Conservation (phyloP, 2,113 vertebrate genomes). For the Sardina pilchardus region DNA sequence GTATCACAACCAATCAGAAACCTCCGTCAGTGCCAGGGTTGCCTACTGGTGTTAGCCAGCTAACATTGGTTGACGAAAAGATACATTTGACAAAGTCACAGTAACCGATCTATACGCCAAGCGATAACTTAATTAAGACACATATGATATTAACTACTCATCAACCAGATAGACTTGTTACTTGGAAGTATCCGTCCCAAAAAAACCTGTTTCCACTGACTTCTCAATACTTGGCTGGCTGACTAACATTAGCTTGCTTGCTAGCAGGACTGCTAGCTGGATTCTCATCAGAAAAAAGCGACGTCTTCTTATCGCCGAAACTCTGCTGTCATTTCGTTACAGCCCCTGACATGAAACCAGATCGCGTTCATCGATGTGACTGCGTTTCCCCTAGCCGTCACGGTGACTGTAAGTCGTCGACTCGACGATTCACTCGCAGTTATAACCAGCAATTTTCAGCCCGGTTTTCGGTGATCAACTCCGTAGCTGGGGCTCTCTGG, state of each 20-base stretch:
- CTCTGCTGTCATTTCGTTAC: conserved; percentile 7
- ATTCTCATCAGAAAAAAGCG: conserved; percentile 55
- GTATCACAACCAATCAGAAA: conserved; percentile 48
- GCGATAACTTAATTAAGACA: neutral
- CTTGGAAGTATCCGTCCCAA: neutral
- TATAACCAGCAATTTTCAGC: conserved; percentile 42
- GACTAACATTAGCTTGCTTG: conserved; percentile 28
- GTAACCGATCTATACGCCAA: neutral
- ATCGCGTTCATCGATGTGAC: neutral
- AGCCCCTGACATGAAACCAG: neutral
- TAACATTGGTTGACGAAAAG: conserved; percentile 40
- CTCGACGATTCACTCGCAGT: conserved; percentile 4
- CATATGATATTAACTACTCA: neutral
- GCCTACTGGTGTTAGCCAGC: conserved; percentile 51
- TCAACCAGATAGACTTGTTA: neutral
- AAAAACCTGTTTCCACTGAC: conserved; percentile 18
- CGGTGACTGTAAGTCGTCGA: neutral
- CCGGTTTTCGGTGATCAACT: conserved; percentile 63
- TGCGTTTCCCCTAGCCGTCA: neutral
- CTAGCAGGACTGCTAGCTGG: conserved; percentile 42
- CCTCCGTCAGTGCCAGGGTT: conserved; percentile 19
- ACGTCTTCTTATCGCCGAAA: conserved; percentile 51
- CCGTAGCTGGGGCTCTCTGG: conserved; percentile 56
- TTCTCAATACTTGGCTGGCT: conserved; percentile 36
- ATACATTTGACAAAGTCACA: neutral